Percentiles rank a stretch among this genome's conserved stretches.
Evolutionary conservation across 35 echinoderm and acorn worm species (phyloP).

Genomic region (Heliocidaris tuberculata): DNA sequence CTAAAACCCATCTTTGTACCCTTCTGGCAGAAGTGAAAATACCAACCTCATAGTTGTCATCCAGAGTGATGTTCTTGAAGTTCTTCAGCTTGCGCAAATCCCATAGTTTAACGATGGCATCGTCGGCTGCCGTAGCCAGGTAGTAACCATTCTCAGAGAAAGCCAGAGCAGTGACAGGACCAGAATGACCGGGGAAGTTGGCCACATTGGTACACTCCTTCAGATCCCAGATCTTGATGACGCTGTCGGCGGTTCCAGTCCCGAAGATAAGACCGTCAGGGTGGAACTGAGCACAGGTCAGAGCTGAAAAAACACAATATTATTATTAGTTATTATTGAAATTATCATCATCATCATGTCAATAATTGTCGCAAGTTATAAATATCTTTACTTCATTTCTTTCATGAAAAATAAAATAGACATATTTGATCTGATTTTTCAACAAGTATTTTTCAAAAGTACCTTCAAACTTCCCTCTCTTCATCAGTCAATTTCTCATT

Average conservation of each 20-base stretch:
- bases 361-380: no score
- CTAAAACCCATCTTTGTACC: no score
- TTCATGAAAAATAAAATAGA: no score
- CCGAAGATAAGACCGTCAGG: slow-evolving; percentile 99
- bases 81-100: slow-evolving; percentile 99
- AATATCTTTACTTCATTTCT: no score
- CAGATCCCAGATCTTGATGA: slow-evolving; percentile 99
- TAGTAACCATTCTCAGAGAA: slow-evolving; percentile 99
- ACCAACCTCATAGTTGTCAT: slow-evolving; percentile 90
- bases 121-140: slow-evolving; percentile 95
- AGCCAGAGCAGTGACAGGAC: slow-evolving; percentile 93
- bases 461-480: neutral
- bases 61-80: slow-evolving; percentile 97
- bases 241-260: slow-evolving; percentile 93
- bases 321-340: no score
- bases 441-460: no score
- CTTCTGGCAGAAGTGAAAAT: no score
- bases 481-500: neutral
- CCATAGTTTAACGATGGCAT: slow-evolving; percentile 97
- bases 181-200: slow-evolving; percentile 97
- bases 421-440: no score
- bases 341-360: no score
- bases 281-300: slow-evolving; percentile 99
- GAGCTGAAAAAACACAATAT: slow-evolving; percentile 46
- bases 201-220: slow-evolving; percentile 97